phyloP scores from a whole-genome alignment of 1,140 invertebrate genomes.

The Euura saliciscinereae region DNA sequence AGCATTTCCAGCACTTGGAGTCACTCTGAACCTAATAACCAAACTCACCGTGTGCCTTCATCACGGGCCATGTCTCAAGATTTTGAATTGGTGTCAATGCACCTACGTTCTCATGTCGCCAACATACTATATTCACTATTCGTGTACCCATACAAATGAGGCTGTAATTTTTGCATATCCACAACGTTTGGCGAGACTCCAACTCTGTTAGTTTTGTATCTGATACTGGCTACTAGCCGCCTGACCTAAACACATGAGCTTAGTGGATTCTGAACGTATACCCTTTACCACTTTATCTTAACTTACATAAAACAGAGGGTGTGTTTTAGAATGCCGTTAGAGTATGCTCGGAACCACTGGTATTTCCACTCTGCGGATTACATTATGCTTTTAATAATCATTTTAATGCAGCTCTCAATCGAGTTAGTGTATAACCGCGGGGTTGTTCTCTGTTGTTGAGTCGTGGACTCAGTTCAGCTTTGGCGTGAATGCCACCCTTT shows the following conservation, averaged over 20 bases:
- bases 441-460: too few relatives aligned
- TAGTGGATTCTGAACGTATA: neutral
- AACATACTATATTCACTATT: slow-evolving; percentile 2
- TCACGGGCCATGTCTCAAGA: neutral
- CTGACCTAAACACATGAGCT: neutral
- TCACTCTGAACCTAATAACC: too few relatives aligned
- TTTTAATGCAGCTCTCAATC: neutral
- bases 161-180: neutral
- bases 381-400: neutral
- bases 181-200: neutral
- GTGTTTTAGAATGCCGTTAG: slow-evolving; percentile 5
- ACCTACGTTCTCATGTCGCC: slow-evolving; percentile 26
- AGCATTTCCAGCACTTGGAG: too few relatives aligned
- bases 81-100: slow-evolving; percentile 41
- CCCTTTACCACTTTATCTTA: neutral
- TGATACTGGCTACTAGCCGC: neutral
- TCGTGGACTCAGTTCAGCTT: neutral
- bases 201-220: neutral
- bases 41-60: too few relatives aligned
- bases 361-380: neutral
- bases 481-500: neutral
- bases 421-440: too few relatives aligned
- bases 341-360: neutral
- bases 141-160: neutral
- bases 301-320: slow-evolving; percentile 2